Conservation (phyloP, 2,113 vertebrate species). For the Sapayoa aenigma region DNA sequence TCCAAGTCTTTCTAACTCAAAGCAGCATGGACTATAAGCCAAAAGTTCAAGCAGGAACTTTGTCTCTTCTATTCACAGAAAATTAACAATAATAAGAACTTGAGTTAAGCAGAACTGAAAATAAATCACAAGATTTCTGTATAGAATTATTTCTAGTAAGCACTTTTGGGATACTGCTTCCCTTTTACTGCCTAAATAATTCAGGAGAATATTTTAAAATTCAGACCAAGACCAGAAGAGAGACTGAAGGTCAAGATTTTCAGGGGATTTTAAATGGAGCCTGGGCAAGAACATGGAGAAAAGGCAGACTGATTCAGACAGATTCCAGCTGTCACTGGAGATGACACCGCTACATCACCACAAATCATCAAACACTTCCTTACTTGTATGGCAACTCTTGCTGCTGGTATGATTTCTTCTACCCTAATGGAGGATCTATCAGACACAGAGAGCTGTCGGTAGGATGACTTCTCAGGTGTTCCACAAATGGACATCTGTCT, state of each 20-base stretch:
- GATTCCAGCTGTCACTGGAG: neutral
- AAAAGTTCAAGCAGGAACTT: neutral
- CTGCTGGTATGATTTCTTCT: constrained; percentile 96
- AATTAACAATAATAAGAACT: neutral
- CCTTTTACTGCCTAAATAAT: neutral
- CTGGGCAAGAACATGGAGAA: neutral
- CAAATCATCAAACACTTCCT: neutral
- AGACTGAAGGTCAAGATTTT: neutral
- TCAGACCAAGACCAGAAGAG: neutral
- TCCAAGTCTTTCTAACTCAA: neutral
- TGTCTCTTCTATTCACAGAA: neutral
- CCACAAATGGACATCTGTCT: constrained; percentile 94
- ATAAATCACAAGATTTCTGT: neutral
- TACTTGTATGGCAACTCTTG: constrained; percentile 96
- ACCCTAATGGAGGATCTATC: constrained; percentile 96
- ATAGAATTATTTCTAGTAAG: neutral
- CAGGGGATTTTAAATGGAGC: neutral
- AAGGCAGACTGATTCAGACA: neutral
- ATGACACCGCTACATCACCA: accelerated
- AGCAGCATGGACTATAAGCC: neutral
- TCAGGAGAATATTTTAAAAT: neutral
- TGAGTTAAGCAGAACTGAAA: neutral
- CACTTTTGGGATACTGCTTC: neutral
- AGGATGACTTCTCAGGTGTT: constrained; percentile 94
- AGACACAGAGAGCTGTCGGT: constrained; percentile 93